phyloP scores from a whole-genome alignment of 2,888 invertebrate species.

The Melanargia galathea region DNA sequence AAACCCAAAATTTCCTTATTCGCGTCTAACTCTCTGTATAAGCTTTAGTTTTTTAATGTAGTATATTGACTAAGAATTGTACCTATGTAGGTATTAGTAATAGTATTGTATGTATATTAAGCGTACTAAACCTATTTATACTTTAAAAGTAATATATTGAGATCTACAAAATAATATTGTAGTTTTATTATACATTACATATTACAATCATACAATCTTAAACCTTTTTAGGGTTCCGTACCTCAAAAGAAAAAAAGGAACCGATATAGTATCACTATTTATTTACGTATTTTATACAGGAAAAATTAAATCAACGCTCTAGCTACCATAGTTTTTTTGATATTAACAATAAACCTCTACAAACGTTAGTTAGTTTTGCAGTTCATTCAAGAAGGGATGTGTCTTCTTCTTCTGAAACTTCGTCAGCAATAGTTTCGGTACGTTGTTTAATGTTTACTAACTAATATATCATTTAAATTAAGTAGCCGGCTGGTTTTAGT shows the following conservation, averaged over 20 bases:
- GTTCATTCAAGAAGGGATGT: too few relatives aligned
- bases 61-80: slow-evolving; percentile 32
- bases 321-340: background rate
- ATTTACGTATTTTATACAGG: too few relatives aligned
- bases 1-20: background rate
- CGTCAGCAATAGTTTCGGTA: too few relatives aligned
- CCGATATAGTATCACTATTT: too few relatives aligned
- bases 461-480: background rate
- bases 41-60: slow-evolving; percentile 11
- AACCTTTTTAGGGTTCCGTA: too few relatives aligned
- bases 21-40: background rate
- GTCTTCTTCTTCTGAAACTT: too few relatives aligned
- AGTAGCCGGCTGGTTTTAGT: background rate
- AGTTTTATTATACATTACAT: background rate
- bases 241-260: too few relatives aligned
- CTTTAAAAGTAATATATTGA: slow-evolving; percentile 67
- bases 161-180: slow-evolving; percentile 42
- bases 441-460: background rate
- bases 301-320: too few relatives aligned
- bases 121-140: slow-evolving; percentile 60
- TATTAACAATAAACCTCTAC: background rate
- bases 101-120: slow-evolving; percentile 43
- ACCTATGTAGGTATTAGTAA: slow-evolving; percentile 43
- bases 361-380: background rate
- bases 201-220: background rate